These are phyloP conservation scores for Amphiprion percula DNA, from an alignment of 2,113 vertebrate genomes.

Conservation along the genomic window DNA sequence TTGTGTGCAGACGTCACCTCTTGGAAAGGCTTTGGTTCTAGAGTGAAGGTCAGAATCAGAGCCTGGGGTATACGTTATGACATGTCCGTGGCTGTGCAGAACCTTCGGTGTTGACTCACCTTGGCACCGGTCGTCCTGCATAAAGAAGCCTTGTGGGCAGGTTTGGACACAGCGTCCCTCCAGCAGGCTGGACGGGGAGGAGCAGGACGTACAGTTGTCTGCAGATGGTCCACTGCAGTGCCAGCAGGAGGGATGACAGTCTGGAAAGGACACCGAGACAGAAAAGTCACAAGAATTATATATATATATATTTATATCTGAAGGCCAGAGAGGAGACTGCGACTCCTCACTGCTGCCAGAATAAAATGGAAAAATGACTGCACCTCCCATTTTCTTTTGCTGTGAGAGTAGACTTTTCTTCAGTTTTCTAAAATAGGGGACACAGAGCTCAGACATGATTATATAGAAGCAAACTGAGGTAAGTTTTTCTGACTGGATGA, in stretches of 20 bases:
- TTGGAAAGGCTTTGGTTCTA: too few species aligned
- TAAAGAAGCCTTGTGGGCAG: slow-evolving; percentile 86
- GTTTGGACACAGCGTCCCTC: slow-evolving; percentile 82
- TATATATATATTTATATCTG: neutral
- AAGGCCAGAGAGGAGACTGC: neutral
- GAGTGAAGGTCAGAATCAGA: too few species aligned
- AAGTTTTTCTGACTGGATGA: too few species aligned
- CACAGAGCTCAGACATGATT: too few species aligned
- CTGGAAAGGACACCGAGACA: slow-evolving; percentile 73
- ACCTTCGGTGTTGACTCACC: slow-evolving; percentile 76
- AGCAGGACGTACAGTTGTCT: slow-evolving; percentile 87
- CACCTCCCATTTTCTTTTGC: too few species aligned
- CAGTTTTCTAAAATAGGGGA: too few species aligned
- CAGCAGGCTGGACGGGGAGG: slow-evolving; percentile 70
- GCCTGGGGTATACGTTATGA: too few species aligned
- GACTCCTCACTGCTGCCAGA: neutral
- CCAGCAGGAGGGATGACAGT: slow-evolving; percentile 89
- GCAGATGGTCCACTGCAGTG: slow-evolving; percentile 82
- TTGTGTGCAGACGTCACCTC: too few species aligned
- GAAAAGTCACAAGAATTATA: neutral
- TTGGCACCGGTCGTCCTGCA: slow-evolving; percentile 77
- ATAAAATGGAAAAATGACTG: too few species aligned
- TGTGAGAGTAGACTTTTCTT: too few species aligned
- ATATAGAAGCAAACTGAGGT: too few species aligned
- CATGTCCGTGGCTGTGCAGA: neutral